phyloP scores from a whole-genome alignment of 2,888 invertebrate species.

The Trachelus tabidus region DNA sequence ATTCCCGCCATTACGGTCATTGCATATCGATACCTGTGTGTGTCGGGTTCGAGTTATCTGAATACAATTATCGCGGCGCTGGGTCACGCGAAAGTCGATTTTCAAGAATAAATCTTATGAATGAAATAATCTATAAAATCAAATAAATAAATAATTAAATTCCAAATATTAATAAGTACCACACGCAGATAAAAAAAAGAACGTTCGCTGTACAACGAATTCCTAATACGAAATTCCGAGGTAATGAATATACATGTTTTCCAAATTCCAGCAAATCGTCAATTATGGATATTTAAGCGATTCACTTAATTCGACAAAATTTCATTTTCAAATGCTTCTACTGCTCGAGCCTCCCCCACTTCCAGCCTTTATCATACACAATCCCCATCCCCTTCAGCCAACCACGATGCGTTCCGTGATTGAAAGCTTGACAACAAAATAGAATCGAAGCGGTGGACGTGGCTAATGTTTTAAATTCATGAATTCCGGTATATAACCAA shows the following conservation, averaged over 20 bases:
- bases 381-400: neutral
- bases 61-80: neutral
- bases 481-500: slow-evolving; percentile 54
- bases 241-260: no score
- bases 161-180: no score
- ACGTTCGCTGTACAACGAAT: no score
- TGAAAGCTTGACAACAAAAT: neutral
- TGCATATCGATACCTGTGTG: neutral
- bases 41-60: neutral
- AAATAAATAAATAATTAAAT: no score
- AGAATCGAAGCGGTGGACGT: neutral
- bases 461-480: slow-evolving; percentile 49
- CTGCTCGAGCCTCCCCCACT: neutral
- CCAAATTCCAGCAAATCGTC: neutral
- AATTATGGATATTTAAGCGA: neutral
- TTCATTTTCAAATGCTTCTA: no score
- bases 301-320: neutral
- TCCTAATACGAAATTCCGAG: no score
- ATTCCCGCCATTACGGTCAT: neutral
- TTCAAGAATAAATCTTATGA: neutral
- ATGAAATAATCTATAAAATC: no score
- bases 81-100: neutral
- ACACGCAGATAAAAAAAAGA: no score
- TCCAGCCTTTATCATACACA: no score
- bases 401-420: slow-evolving; percentile 1